Evolutionary conservation across 2,113 vertebrate genomes (phyloP), one percentile per base, ranked within the genome.

Genomic region (Ardeotis arabs): DNA sequence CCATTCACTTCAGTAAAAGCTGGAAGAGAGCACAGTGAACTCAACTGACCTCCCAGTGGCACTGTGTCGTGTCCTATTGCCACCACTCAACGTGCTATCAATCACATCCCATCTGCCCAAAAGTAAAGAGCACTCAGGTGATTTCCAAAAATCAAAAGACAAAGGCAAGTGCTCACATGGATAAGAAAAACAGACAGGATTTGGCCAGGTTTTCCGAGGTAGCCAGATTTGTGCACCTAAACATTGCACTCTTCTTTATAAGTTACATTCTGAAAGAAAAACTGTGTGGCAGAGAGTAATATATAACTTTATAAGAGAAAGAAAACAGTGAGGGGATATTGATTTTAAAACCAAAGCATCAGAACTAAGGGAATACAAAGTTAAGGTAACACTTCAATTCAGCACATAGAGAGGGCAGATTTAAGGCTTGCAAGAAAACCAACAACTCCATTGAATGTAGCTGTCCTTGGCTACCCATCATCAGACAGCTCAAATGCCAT

Each of bases 371-470:
- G 23, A 78, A 56, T 27, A 70, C 6, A 28, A 69, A 74, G 50
- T 33, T 86, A 52, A 41, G 31, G 64, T 73, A 56, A 86, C 14
- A 45, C 22, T 79, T 56, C 9, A 58, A 81, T 49, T 77, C 25
- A 74, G 64, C 24, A 35, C 14, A 44, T 17, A 29, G 4, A 80
- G 73, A 84, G 59, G 23, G 63, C 31, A 62, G 25, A 69, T 62
- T 70, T 58, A 91, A 91, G 33, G 31, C 18, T 63, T 59, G 24
- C 17, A 67, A 74, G 41, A 58, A 80, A 90, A 63, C 12, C 5
- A 39, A 13, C 25, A 68, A 14, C 33, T 55, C 66, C 0, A 6
- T 1, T 31, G 19, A 52, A 64, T 0, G 7, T 2, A 58, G n/a
- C 15, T 47, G 50, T 37, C 55, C 60, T 31, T 58, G 80, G 67